A percentile compares a stretch with the other conserved stretches of the same genome.
Evolutionary conservation across 2,888 invertebrate species (phyloP).

Genomic region (Ectropis crepuscularia): DNA sequence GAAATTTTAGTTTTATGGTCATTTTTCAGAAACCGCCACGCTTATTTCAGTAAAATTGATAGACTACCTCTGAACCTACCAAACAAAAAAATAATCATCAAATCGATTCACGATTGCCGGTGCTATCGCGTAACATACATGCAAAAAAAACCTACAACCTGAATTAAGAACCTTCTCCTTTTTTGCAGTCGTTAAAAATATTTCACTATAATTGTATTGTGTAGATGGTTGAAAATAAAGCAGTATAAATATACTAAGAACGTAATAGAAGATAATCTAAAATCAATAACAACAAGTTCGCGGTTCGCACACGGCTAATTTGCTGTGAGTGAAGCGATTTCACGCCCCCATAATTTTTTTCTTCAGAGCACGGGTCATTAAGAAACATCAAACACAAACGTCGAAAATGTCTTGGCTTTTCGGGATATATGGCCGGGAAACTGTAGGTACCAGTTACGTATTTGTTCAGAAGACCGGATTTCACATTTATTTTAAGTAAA

Average conservation of each 20-base stretch:
- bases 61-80: no score
- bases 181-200: no score
- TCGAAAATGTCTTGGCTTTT: not conserved
- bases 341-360: conserved; percentile 54
- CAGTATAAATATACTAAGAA: conserved; percentile 46
- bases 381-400: conserved; percentile 21
- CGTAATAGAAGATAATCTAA: conserved; percentile 64
- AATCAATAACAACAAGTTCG: conserved; percentile 61
- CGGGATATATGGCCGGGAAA: conserved; percentile 2
- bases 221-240: conserved; percentile 45
- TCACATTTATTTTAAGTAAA: no score
- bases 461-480: not conserved
- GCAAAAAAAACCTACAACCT: no score
- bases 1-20: no score
- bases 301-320: conserved; percentile 59
- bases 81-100: no score
- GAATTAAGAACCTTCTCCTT: no score
- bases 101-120: no score
- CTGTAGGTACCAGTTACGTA: not conserved
- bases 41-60: no score
- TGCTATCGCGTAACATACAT: no score
- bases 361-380: conserved; percentile 38
- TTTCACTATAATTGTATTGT: not conserved
- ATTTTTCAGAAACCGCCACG: no score
- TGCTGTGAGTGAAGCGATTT: conserved; percentile 55